Evolutionary conservation across 1,140 invertebrate genomes (phyloP), one percentile per base, ranked within the genome.

Genomic region (Trinorchestia longiramus): DNA sequence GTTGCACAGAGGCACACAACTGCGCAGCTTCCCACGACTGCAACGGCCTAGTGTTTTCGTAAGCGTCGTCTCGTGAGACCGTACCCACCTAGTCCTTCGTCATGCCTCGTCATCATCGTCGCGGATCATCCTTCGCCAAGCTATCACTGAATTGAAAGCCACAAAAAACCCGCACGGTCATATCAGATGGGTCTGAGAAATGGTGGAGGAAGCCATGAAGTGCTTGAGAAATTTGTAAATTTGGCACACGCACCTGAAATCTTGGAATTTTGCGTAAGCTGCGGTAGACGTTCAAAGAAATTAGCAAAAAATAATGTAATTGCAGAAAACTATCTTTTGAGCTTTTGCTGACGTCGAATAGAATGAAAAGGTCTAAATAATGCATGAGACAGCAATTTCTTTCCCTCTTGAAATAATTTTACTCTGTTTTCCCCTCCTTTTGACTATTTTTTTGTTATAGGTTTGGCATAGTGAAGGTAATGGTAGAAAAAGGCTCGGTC

Each of bases 141-240:
- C 92, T n/a, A 94, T 94, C 43, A 94, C 43, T 94, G 92, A 94
- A 94, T 94, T 94, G 92, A 94, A 94, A 94, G 92, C 92, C 43
- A 40, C 92, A 40, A 44, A 45, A 94, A 94, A 94, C 19, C 40
- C 17, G 92, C 92, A 47, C 47, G 92, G 92, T 94, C 92, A 43
- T 94, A 94, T 94, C 92, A 94, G 92, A 94, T 94, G 92, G 43
- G 43, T 42, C 92, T n/a, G 43, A 43, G 92, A 43, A 90, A 90
- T 90, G 88, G 88, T 42, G 4, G 88, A 41, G 43, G 41, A 77
- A 36, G 62, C 11, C 28, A 77, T 28, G 62, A 77, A 77, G 62
- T 11, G 62, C 62, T 77, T 77, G 62, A 36, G 62, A 77, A 77
- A 77, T 77, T 77, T 23, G 28, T 77, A 77, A 36, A 77, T 77